Conservation (phyloP, 2,888 invertebrate species). For the Galerucella nymphaeae region DNA sequence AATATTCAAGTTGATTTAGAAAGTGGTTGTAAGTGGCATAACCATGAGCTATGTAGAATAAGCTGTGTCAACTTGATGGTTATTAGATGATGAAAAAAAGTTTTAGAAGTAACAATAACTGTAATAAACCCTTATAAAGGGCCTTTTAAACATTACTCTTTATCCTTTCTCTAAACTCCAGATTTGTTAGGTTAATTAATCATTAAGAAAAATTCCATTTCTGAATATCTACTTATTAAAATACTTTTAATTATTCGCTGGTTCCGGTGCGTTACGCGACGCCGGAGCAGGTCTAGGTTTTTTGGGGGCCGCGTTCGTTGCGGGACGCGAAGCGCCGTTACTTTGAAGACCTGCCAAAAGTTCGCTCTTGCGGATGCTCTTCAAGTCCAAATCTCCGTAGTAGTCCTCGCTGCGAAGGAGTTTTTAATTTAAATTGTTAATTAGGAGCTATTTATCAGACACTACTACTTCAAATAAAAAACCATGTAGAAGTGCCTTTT, state of each 20-base stretch:
- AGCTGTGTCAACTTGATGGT: not conserved
- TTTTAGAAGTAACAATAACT: not conserved
- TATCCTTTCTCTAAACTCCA: not conserved
- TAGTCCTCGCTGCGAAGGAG: conserved; percentile 90
- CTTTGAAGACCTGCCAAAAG: conserved; percentile 82
- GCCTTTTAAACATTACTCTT: conserved; percentile 1
- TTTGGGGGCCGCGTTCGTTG: conserved; percentile 54
- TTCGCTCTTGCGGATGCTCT: conserved; percentile 94
- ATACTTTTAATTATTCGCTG: conserved; percentile 48
- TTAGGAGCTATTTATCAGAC: not conserved
- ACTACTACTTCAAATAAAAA: not conserved
- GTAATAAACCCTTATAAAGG: conserved; percentile 24
- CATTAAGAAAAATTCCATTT: conserved; percentile 27
- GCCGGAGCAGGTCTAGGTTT: conserved; percentile 64
- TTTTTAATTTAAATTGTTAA: not conserved
- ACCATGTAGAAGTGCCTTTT: not conserved
- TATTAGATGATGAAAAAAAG: not conserved
- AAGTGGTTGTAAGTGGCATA: not conserved
- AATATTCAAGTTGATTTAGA: not conserved
- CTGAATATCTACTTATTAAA: conserved; percentile 8
- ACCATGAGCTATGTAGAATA: not conserved
- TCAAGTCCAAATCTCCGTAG: conserved; percentile 94
- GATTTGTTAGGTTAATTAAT: conserved; percentile 8
- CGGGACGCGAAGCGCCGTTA: conserved; percentile 67
- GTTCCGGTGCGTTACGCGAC: conserved; percentile 61